These are phyloP conservation scores for Thryonomys swinderianus DNA, from an alignment of 2,113 vertebrate species.

Conservation along the genomic window DNA sequence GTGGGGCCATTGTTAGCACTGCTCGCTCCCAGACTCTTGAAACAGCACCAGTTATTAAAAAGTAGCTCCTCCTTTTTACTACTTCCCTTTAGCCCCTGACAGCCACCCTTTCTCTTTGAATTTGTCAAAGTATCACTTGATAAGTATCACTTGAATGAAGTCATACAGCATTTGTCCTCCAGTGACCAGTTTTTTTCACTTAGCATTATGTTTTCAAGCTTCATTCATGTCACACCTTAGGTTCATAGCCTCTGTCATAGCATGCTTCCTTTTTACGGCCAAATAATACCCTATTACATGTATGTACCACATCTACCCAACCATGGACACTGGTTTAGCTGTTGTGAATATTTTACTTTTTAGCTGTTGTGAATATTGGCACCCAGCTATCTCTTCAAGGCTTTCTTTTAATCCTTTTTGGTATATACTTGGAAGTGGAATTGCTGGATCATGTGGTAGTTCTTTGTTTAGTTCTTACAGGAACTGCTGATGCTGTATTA, in stretches of 20 bases:
- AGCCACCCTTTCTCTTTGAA: not conserved
- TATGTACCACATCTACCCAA: not conserved
- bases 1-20: not conserved
- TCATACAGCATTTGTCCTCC: not conserved
- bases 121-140: too few relatives aligned
- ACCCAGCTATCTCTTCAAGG: not conserved
- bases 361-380: not conserved
- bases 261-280: conserved; percentile 15
- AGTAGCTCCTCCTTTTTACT: not conserved
- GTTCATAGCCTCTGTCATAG: not conserved
- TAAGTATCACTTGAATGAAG: not conserved
- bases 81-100: not conserved
- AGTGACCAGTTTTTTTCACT: not conserved
- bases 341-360: not conserved
- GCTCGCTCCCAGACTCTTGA: not conserved
- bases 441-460: not conserved
- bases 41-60: not conserved
- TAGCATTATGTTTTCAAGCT: not conserved
- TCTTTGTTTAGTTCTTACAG: not conserved
- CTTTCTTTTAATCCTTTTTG: not conserved
- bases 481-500: not conserved
- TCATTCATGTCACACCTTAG: not conserved
- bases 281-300: not conserved
- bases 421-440: not conserved
- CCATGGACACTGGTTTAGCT: not conserved